These are phyloP conservation scores for Pristionchus exspectatus DNA, from an alignment of 2,888 invertebrate species.

Conservation along the genomic window DNA sequence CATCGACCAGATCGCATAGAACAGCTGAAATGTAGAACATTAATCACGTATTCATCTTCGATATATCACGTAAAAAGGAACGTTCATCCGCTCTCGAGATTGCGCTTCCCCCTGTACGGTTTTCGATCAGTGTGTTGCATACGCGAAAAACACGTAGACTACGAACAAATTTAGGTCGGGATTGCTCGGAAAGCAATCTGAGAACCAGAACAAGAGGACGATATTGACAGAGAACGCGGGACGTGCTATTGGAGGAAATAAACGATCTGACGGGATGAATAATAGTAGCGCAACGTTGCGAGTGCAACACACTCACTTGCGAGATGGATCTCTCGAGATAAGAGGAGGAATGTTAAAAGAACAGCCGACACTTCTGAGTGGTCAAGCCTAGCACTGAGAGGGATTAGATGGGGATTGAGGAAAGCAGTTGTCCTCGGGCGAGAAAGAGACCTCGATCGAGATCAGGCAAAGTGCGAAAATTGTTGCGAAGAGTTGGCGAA, in stretches of 20 bases:
- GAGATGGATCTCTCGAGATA: not conserved
- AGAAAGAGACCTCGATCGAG: not conserved
- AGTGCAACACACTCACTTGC: conserved; percentile 4
- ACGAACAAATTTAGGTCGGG: no score
- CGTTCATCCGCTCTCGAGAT: not conserved
- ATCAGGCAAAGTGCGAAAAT: not conserved
- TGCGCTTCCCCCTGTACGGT: not conserved
- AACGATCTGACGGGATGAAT: not conserved
- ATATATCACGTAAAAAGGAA: no score
- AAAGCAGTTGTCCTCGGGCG: conserved; percentile 6
- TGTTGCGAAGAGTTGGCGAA: not conserved
- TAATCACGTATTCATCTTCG: no score
- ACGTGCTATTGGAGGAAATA: not conserved
- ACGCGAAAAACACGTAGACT: no score
- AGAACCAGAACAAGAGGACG: not conserved
- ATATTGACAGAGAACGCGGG: not conserved
- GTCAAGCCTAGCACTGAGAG: conserved; percentile 11
- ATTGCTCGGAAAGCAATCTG: not conserved
- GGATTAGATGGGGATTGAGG: not conserved
- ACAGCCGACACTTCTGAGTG: not conserved
- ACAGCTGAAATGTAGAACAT: conserved; percentile 55
- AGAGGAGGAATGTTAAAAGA: conserved; percentile 28
- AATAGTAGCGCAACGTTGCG: not conserved
- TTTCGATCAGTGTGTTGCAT: no score
- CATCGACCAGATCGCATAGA: conserved; percentile 75